A percentile compares a stretch with the other conserved stretches of the same genome.
These are phyloP conservation scores for Charina bottae DNA, from an alignment of 2,113 vertebrate genomes.

Conservation along the genomic window DNA sequence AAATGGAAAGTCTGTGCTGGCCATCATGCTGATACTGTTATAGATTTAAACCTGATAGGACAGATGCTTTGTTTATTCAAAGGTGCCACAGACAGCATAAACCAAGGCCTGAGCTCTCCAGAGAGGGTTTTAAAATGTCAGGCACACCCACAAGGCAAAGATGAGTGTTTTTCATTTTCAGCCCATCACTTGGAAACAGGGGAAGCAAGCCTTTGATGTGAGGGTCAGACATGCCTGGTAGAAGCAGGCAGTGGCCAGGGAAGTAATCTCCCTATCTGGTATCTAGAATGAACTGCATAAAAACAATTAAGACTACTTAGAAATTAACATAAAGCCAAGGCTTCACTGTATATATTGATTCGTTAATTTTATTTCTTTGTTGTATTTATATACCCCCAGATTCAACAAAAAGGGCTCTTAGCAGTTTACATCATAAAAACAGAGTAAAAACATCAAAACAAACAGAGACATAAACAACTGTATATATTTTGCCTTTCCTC, in stretches of 20 bases:
- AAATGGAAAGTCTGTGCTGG: neutral
- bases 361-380: neutral
- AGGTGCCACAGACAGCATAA: neutral
- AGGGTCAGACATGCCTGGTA: neutral
- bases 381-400: neutral
- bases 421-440: neutral
- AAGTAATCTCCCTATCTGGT: neutral
- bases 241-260: neutral
- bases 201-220: neutral
- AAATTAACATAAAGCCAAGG: neutral
- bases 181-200: conserved; percentile 7
- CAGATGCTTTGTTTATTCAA: conserved; percentile 2
- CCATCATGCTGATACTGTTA: neutral
- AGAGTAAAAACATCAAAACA: neutral
- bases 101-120: neutral
- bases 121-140: conserved; percentile 3
- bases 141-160: neutral
- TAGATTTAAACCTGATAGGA: neutral
- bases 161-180: neutral
- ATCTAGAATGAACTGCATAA: neutral
- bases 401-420: neutral
- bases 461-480: neutral
- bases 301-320: neutral
- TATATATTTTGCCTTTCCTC: neutral
- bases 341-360: neutral